Evolutionary conservation across 2,888 invertebrate species (phyloP), one percentile per base, ranked within the genome.

Genomic region (Idaea biselata): DNA sequence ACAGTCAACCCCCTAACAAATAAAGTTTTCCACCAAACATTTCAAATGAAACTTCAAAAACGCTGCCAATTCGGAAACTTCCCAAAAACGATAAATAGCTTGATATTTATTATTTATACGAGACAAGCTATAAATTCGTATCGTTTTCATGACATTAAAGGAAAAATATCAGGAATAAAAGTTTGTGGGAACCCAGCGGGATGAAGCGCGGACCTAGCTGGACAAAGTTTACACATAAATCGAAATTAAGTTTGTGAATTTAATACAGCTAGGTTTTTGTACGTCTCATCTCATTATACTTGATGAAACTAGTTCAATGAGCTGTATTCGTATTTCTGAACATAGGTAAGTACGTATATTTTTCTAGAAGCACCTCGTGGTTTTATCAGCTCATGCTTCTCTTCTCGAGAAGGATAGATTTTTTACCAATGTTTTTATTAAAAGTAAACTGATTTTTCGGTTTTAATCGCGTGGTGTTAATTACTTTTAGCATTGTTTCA

Each of bases 211-310:
- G 44, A 44, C 44, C 14, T 6, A 32, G 32, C 32, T 32, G 32
- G 4, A 32, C 32, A 1, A 44, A 44, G 14, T 44, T 44, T 44
- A 11, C 14, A 44, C 14, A 44, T 44, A 44, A 8, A 44, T 44
- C 44, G 44, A 44, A 8, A 44, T 44, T 33, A 33, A 33, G 33
- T 33, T 33, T 33, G 55, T 61, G 25, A 25, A 25, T 63, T 59
- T 63, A 53, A 54, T 58, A 53, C 55, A 44, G 6, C 7, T 44
- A 44, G 44, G 44, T n/a, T n/a, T n/a, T n/a, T n/a, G n/a, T n/a
- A n/a, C n/a, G n/a, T 44, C 14, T 11, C 44, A 25, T 14, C 7
- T 44, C 44, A 44, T 8, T 44, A 44, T 8, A 44, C 14, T 44
- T 11, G 44, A 11, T 0, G 44, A 11, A 44, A 44, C 14, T 44